A percentile compares a stretch with the other conserved stretches of the same genome.
Conservation (phyloP, 2,113 vertebrate species). For the Heterotis niloticus region DNA sequence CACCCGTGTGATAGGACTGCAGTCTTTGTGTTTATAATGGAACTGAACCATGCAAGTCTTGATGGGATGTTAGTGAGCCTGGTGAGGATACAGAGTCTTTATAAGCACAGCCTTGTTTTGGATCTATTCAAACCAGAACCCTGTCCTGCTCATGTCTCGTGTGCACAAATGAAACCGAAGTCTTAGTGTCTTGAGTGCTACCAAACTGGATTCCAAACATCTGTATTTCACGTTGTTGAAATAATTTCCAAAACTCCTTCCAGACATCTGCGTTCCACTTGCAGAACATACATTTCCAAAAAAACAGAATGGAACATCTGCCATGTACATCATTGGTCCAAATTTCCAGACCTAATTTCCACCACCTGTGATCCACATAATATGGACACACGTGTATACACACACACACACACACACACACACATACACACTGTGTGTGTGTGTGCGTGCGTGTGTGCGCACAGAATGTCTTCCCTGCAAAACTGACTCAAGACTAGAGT, state of each 20-base stretch:
- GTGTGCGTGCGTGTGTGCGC: neutral
- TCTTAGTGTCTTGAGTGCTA: neutral
- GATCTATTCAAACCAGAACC: neutral
- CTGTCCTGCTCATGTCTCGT: neutral
- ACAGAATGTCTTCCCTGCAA: too few relatives aligned
- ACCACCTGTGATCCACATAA: neutral
- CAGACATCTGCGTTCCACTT: constrained; percentile 14
- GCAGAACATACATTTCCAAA: neutral
- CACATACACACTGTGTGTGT: too few relatives aligned
- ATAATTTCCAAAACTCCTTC: neutral
- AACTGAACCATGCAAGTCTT: neutral
- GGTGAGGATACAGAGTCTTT: neutral
- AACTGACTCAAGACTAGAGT: too few relatives aligned
- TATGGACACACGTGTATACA: too few relatives aligned
- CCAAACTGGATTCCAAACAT: neutral
- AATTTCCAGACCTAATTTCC: neutral
- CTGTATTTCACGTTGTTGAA: neutral
- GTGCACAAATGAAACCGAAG: neutral
- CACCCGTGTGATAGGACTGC: neutral
- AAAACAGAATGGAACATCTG: neutral
- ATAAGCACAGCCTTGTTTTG: neutral
- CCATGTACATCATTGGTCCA: neutral
- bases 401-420: too few relatives aligned
- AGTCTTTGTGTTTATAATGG: neutral
- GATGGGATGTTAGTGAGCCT: neutral